Evolutionary conservation across 2,113 vertebrate species (phyloP).

Genomic region (Seriola rivoliana): DNA sequence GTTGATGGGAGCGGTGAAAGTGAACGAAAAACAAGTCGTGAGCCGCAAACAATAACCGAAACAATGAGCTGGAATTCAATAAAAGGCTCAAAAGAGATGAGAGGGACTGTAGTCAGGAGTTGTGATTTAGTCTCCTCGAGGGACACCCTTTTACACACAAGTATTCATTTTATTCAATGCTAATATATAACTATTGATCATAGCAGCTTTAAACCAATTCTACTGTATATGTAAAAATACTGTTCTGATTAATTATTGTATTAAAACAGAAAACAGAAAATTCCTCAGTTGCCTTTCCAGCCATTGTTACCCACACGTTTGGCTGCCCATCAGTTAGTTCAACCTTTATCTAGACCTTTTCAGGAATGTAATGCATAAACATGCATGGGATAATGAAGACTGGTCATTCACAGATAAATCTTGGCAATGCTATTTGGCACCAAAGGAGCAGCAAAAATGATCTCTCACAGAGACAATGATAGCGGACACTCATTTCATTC

Average conservation of each 20-base stretch:
- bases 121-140: background rate
- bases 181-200: background rate
- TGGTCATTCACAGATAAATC: constrained; percentile 27
- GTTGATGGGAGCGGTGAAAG: background rate
- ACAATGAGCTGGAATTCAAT: too few species aligned
- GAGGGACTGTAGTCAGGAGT: background rate
- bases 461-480: constrained; percentile 30
- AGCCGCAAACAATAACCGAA: background rate
- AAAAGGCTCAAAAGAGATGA: background rate
- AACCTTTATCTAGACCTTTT: constrained; percentile 1
- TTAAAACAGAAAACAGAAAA: background rate
- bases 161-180: background rate
- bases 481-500: constrained; percentile 45
- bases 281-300: background rate
- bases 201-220: background rate
- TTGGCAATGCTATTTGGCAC: constrained; percentile 33
- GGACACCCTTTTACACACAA: background rate
- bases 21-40: background rate
- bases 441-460: constrained; percentile 22
- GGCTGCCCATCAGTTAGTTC: background rate
- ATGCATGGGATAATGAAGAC: constrained; percentile 40
- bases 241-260: background rate
- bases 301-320: background rate
- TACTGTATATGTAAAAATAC: background rate
- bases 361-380: background rate